Base-by-base conservation (phyloP, 2,888 invertebrate species). In the Pardosa pseudoannulata region DNA sequence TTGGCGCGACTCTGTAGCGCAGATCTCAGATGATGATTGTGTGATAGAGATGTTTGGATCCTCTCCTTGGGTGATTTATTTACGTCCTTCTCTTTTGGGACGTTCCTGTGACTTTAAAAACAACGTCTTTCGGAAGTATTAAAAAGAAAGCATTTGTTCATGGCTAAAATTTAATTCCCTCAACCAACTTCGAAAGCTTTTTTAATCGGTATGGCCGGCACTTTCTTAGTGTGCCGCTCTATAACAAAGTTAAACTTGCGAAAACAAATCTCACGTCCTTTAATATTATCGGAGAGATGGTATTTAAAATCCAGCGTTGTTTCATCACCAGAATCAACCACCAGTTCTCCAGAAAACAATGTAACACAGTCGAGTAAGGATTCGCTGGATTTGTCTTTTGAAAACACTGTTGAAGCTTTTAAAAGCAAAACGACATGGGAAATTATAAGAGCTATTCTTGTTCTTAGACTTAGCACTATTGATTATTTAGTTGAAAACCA, bases 341-440 rank as follows among this genome's bases (percentile, higher is more conserved):
- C n/a, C n/a, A n/a, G n/a, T n/a, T n/a, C n/a, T n/a, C n/a, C n/a
- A n/a, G n/a, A n/a, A n/a, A n/a, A n/a, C n/a, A n/a, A n/a, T 27
- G 7, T 16, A n/a, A 29, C 31, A 7, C 13, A 31, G 27, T 70
- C 83, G 81, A 90, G 78, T 88, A 91, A 89, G 89, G 96, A 96
- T 92, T 95, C 95, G 1, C 93, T 97, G 90, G 97, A 97, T 92
- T 94, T 96, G 89, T 93, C 88, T 89, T 99, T 99, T 93, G 94
- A 95, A 92, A 96, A 97, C 93, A 95, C 96, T 29, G 93, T 94
- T 90, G 97, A 97, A 89, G 96, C 98, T 31, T 99, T 97, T 93
- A 96, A 97, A 92, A 97, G 97, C 93, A 98, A 98, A 93, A 97
- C 96, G 90, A 98, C 96, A 89, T 94, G 94, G 93, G 98, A 99